These are phyloP conservation scores for Lutjanus argentimaculatus DNA, from an alignment of 2,797 vertebrate species.

Conservation along the genomic window DNA sequence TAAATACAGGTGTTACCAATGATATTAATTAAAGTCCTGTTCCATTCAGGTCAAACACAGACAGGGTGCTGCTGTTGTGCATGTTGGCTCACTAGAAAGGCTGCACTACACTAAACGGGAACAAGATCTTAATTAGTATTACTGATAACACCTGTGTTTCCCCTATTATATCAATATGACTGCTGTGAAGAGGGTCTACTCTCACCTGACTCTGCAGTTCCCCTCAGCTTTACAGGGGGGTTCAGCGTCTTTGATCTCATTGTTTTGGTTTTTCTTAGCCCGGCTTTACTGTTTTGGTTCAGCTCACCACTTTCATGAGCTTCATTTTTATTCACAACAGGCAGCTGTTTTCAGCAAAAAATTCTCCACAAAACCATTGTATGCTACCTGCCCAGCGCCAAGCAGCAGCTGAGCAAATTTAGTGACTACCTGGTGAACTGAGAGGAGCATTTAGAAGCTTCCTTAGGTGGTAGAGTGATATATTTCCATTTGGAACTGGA, in stretches of 20 bases:
- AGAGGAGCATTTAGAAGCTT: not conserved
- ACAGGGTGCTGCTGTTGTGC: too few relatives aligned
- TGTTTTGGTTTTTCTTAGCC: slow-evolving; percentile 1
- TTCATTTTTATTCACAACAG: not conserved
- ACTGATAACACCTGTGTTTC: too few relatives aligned
- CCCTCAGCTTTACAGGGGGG: not conserved
- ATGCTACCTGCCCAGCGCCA: not conserved
- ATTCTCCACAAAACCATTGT: not conserved
- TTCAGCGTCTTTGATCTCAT: slow-evolving; percentile 1
- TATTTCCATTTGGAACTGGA: not conserved
- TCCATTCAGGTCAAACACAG: too few relatives aligned
- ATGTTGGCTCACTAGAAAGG: too few relatives aligned
- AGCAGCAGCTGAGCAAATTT: not conserved
- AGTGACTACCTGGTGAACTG: not conserved
- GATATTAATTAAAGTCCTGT: too few relatives aligned
- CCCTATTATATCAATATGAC: too few relatives aligned
- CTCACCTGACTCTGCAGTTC: not conserved
- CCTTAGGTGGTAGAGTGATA: not conserved
- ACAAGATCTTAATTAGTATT: too few relatives aligned
- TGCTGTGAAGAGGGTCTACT: too few relatives aligned
- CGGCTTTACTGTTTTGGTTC: slow-evolving; percentile 2
- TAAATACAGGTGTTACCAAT: too few relatives aligned
- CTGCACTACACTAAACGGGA: too few relatives aligned
- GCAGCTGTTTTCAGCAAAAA: not conserved
- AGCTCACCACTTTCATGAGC: not conserved